Evolutionary conservation across 2,113 vertebrate species (phyloP).

Genomic region (Phrynosoma blainvillii): DNA sequence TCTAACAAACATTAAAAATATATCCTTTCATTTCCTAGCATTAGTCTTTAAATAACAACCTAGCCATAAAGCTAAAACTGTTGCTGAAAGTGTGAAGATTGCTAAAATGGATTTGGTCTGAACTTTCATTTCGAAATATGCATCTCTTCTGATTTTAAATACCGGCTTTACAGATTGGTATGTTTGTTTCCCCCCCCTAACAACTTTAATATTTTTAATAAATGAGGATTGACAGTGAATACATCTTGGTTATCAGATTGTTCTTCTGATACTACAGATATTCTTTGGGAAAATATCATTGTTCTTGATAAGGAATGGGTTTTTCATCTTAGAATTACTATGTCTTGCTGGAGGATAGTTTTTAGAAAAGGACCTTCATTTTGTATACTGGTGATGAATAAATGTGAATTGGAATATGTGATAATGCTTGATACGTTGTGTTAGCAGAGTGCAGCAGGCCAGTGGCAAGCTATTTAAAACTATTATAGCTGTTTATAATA

Average conservation of each 20-base stretch:
- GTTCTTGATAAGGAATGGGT: neutral
- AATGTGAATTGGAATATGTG: neutral
- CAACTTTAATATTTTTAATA: neutral
- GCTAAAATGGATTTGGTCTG: neutral
- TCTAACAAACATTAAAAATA: too few relatives aligned
- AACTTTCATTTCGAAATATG: conserved; percentile 5
- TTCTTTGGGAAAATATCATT: neutral
- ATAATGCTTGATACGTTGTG: too few relatives aligned
- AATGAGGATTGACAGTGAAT: neutral
- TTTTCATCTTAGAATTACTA: conserved; percentile 8
- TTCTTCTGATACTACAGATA: neutral
- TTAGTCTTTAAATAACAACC: neutral
- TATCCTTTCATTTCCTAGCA: neutral
- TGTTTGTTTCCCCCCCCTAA: neutral
- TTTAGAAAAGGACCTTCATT: neutral
- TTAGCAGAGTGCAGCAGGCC: too few relatives aligned
- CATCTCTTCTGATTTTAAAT: conserved; percentile 3
- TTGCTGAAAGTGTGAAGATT: neutral
- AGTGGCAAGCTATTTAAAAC: too few relatives aligned
- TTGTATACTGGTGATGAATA: conserved; percentile 35
- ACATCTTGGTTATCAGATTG: neutral
- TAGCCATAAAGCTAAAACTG: neutral
- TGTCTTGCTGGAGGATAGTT: too few relatives aligned
- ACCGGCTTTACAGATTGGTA: neutral
- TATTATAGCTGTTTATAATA: too few relatives aligned